Evolutionary conservation across 2,797 vertebrate species (phyloP).

Genomic region (Sebastes matsubarae): DNA sequence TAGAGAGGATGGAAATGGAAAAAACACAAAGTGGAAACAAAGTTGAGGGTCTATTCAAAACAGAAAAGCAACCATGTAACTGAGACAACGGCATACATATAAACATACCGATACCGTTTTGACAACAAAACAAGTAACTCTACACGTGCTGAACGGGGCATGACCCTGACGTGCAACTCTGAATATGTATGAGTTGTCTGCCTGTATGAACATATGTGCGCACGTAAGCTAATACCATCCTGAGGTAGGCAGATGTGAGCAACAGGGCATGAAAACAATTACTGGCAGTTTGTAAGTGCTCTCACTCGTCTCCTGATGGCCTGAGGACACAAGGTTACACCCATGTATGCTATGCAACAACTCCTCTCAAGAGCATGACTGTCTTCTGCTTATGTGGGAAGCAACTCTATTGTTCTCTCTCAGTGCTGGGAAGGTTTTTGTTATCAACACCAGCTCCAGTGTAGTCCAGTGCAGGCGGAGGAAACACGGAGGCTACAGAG

Average conservation of each 20-base stretch:
- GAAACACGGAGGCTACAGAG: conserved; percentile 24
- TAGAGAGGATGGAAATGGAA: conserved; percentile 19
- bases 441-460: background rate
- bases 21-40: conserved; percentile 52
- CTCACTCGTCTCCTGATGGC: conserved; percentile 58
- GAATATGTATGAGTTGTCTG: conserved; percentile 40
- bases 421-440: background rate
- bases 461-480: background rate
- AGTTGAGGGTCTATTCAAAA: conserved; percentile 34
- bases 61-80: conserved; percentile 33
- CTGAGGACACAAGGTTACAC: conserved; percentile 53
- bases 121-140: conserved; percentile 60
- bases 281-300: conserved; percentile 69
- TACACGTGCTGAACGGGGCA: conserved; percentile 29
- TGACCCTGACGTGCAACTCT: conserved; percentile 4
- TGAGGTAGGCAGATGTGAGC: conserved; percentile 64
- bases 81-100: conserved; percentile 34
- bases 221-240: conserved; percentile 65
- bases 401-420: conserved; percentile 19
- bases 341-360: conserved; percentile 52
- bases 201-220: conserved; percentile 51
- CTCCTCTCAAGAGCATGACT: conserved; percentile 54
- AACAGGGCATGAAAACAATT: conserved; percentile 67
- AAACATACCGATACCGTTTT: conserved; percentile 42
- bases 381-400: conserved; percentile 28